Conservation (phyloP, 2,113 vertebrate species). For the Toxostoma redivivum region DNA sequence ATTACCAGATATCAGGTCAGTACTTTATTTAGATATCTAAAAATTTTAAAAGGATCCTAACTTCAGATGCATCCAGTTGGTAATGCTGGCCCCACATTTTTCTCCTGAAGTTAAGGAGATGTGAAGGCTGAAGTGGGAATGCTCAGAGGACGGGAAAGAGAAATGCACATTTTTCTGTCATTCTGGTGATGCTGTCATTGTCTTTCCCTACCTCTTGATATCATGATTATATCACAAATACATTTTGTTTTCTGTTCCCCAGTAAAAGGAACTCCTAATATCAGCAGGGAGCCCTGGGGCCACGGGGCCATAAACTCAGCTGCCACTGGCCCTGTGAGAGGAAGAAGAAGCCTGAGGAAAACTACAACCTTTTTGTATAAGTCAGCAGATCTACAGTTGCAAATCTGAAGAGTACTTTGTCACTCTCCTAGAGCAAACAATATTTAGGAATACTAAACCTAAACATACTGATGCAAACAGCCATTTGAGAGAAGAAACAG, state of each 20-base stretch:
- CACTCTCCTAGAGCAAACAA: not conserved
- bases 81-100: not conserved
- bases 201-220: not conserved
- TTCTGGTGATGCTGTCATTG: not conserved
- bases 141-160: not conserved
- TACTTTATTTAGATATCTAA: not conserved
- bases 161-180: not conserved
- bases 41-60: not conserved
- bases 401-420: not conserved
- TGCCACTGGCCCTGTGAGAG: not conserved
- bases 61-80: not conserved
- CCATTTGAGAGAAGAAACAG: not conserved
- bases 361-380: not conserved
- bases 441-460: not conserved
- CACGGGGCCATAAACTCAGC: accelerated
- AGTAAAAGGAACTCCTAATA: not conserved
- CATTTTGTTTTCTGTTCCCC: not conserved
- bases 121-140: not conserved
- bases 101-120: not conserved
- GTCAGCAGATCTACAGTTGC: not conserved
- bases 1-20: not conserved
- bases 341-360: not conserved
- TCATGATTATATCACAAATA: not conserved
- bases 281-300: not conserved
- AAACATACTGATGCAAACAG: not conserved